Conservation (phyloP, 1,140 invertebrate genomes). For the Drosophila pachea region DNA sequence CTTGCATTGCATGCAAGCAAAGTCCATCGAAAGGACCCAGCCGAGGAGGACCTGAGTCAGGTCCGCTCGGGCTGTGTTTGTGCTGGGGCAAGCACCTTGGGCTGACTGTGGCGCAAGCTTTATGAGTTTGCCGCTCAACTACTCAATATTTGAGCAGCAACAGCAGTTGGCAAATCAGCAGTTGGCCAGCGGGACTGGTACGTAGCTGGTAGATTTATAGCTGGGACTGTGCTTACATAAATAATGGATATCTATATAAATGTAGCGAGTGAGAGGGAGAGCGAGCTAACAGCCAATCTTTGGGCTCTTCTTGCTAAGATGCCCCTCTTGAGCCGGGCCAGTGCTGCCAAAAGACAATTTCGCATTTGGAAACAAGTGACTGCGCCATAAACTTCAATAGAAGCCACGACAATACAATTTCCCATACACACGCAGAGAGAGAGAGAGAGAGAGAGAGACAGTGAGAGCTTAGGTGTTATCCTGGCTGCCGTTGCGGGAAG, state of each 20-base stretch:
- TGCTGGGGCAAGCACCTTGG: constrained; percentile 11
- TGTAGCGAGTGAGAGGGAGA: no score
- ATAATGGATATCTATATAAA: no score
- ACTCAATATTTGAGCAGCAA: constrained; percentile 45
- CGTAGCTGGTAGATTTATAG: constrained; percentile 4
- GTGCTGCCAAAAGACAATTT: constrained; percentile 15
- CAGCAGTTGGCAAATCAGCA: constrained; percentile 30
- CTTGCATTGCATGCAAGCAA: constrained; percentile 59
- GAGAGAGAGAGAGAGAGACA: no score
- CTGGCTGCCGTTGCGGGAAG: not conserved
- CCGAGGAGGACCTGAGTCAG: not conserved
- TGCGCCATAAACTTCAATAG: constrained; percentile 33
- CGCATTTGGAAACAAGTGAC: constrained; percentile 9
- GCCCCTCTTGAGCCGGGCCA: constrained; percentile 1
- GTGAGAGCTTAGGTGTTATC: not conserved
- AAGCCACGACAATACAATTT: constrained; percentile 14
- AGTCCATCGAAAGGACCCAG: constrained; percentile 46
- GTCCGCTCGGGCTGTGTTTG: not conserved
- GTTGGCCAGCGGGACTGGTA: constrained; percentile 9
- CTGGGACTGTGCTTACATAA: not conserved
- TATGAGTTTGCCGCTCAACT: constrained; percentile 40
- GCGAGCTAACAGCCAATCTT: not conserved
- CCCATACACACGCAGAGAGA: constrained; percentile 3
- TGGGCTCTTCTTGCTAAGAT: not conserved
- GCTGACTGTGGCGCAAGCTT: constrained; percentile 30